A percentile compares a stretch with the other conserved stretches of the same genome.
Evolutionary conservation across 2,888 invertebrate genomes (phyloP).

Genomic region (Bembecia ichneumoniformis): DNA sequence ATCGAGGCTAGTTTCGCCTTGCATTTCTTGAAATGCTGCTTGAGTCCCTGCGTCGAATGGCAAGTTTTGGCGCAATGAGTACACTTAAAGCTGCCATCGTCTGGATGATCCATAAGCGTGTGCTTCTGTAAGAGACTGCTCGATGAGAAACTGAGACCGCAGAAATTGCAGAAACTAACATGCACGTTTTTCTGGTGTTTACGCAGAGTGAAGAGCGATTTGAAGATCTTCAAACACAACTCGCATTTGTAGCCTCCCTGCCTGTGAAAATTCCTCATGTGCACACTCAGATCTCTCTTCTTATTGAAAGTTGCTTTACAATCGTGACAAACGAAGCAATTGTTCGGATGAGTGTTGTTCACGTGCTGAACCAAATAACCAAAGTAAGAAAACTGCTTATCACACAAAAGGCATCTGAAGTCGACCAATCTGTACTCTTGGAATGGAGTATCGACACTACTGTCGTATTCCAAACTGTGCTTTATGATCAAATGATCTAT

Average conservation of each 20-base stretch:
- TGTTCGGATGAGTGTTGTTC: conserved; percentile 37
- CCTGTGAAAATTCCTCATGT: conserved; percentile 37
- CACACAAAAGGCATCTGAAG: conserved; percentile 39
- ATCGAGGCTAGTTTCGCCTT: conserved; percentile 26
- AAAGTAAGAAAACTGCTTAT: conserved; percentile 39
- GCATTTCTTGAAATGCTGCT: conserved; percentile 43
- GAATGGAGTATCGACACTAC: conserved; percentile 33
- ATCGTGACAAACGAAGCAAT: conserved; percentile 42
- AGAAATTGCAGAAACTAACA: conserved; percentile 40
- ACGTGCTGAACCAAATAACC: conserved; percentile 44
- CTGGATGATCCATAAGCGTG: conserved; percentile 34
- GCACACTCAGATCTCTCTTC: conserved; percentile 38
- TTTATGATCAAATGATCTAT: conserved; percentile 46
- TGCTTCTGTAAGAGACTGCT: conserved; percentile 38
- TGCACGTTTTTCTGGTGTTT: conserved; percentile 40
- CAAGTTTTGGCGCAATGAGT: conserved; percentile 42
- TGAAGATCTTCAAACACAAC: conserved; percentile 34
- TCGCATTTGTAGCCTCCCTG: conserved; percentile 43
- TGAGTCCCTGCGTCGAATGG: conserved; percentile 38
- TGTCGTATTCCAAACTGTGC: conserved; percentile 46
- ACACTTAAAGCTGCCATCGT: conserved; percentile 35
- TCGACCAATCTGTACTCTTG: conserved; percentile 43
- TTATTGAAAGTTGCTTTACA: conserved; percentile 45
- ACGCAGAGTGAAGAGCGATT: conserved; percentile 22
- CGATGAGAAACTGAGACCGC: conserved; percentile 33